These are phyloP conservation scores for Danio rerio DNA, from an alignment of 2,113 vertebrate species.

Conservation along the genomic window DNA sequence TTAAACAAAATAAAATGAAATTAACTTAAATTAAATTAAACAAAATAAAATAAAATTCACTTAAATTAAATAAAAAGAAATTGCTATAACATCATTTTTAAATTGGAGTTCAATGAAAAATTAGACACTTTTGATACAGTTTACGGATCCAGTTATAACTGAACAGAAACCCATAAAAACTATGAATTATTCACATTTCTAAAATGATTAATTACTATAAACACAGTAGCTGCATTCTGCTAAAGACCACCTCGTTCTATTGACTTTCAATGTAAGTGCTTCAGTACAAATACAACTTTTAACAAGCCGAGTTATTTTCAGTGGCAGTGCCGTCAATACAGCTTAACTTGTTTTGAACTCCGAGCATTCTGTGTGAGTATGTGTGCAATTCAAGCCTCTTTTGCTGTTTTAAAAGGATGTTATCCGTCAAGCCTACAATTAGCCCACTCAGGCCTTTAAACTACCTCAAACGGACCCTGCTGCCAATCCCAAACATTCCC, in stretches of 20 bases:
- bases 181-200: background rate
- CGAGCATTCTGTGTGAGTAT: background rate
- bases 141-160: too few species aligned
- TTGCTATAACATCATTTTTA: too few species aligned
- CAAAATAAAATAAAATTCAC: too few species aligned
- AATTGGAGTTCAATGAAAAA: too few species aligned
- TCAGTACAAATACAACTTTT: background rate
- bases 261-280: background rate
- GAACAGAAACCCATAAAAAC: too few species aligned
- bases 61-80: too few species aligned
- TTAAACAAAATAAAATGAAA: too few species aligned
- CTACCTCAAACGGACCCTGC: constrained; percentile 56
- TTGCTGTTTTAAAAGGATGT: constrained; percentile 20
- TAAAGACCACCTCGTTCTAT: background rate
- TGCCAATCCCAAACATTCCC: constrained; percentile 11
- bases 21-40: too few species aligned
- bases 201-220: background rate
- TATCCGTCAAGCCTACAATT: constrained; percentile 40
- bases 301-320: background rate
- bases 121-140: too few species aligned
- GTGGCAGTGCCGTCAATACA: background rate
- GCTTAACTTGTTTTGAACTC: background rate
- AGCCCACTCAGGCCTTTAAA: constrained; percentile 55
- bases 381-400: constrained; percentile 5
- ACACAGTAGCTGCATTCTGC: background rate